Evolutionary conservation across 2,797 vertebrate species (phyloP).

Genomic region (Acanthurus tractus): DNA sequence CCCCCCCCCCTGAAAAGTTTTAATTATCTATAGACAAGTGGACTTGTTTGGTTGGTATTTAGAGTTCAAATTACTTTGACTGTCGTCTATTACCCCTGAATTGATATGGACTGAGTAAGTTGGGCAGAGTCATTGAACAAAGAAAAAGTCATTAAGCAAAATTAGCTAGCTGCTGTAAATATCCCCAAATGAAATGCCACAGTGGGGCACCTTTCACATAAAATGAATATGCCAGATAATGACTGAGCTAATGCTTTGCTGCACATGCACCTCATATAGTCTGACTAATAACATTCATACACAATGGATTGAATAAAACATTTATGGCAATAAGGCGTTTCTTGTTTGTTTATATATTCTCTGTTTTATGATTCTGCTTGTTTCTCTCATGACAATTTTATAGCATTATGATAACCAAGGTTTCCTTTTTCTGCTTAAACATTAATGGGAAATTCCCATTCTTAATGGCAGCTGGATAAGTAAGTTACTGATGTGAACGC

Average conservation of each 20-base stretch:
- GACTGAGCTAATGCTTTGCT: constrained; percentile 26
- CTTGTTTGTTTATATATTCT: neutral
- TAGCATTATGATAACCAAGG: neutral
- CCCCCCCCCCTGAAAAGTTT: constrained; percentile 30
- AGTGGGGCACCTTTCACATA: constrained; percentile 29
- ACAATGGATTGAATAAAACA: neutral
- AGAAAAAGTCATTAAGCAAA: constrained; percentile 71
- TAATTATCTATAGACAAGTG: constrained; percentile 53
- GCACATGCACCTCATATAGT: constrained; percentile 17
- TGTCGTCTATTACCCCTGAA: constrained; percentile 63
- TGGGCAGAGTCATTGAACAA: constrained; percentile 65
- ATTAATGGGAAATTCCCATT: neutral
- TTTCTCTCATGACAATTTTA: neutral
- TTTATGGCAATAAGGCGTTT: neutral
- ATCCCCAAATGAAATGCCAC: constrained; percentile 65
- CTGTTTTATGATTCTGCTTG: neutral
- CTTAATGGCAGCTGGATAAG: neutral
- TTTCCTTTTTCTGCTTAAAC: neutral
- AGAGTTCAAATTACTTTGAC: constrained; percentile 64
- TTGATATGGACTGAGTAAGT: constrained; percentile 63
- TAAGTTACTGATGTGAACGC: constrained; percentile 1
- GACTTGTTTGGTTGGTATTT: constrained; percentile 53
- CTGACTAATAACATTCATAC: constrained; percentile 2
- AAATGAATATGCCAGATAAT: constrained; percentile 44
- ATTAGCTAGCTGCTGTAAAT: constrained; percentile 72